These are phyloP conservation scores for Varanus salvator DNA, from an alignment of 2,113 vertebrate genomes.

Conservation along the genomic window DNA sequence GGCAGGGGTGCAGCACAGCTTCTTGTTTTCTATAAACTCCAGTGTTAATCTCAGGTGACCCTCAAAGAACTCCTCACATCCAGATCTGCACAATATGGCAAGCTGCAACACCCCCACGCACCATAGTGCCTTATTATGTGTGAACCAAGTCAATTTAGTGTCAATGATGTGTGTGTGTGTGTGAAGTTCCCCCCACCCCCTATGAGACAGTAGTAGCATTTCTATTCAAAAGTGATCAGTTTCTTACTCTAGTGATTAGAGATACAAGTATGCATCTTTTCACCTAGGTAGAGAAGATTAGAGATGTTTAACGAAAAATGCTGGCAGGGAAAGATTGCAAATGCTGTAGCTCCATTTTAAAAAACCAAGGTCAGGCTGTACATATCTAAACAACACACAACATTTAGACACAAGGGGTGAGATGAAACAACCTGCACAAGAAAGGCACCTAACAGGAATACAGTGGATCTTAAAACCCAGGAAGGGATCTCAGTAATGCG, in stretches of 20 bases:
- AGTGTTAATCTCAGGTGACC: too few species aligned
- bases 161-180: neutral
- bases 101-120: too few species aligned
- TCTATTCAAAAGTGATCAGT: neutral
- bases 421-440: neutral
- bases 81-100: too few species aligned
- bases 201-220: neutral
- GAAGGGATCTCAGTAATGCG: neutral
- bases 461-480: neutral
- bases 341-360: too few species aligned
- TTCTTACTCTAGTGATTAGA: neutral
- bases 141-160: neutral
- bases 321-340: neutral
- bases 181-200: neutral
- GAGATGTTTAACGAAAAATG: neutral
- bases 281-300: neutral
- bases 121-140: too few species aligned
- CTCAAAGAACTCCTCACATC: too few species aligned
- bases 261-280: neutral
- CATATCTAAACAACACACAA: neutral
- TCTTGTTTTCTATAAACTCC: neutral
- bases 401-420: fast-evolving
- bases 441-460: neutral
- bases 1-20: too few species aligned
- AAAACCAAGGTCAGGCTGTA: neutral